Evolutionary conservation across 1,140 invertebrate species (phyloP).

Genomic region (Mycetomoellerius zeteki): DNA sequence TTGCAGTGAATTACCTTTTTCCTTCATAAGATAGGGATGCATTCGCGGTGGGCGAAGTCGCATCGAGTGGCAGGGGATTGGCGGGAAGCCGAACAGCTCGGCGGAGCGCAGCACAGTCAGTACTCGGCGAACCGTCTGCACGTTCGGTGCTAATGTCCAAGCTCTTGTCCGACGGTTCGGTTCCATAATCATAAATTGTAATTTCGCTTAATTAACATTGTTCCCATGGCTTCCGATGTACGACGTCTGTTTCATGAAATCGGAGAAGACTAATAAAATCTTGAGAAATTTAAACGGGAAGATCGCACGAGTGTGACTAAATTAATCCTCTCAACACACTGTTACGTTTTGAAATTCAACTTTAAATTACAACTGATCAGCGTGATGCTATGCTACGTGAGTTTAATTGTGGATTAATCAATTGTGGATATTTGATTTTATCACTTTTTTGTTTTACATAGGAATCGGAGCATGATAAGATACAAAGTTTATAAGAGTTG

Average conservation of each 20-base stretch:
- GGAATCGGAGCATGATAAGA: not conserved
- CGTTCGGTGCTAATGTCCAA: conserved; percentile 73
- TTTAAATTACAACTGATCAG: conserved; percentile 2
- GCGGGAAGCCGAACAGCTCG: conserved; percentile 81
- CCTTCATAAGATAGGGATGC: conserved; percentile 58
- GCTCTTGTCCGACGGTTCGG: not conserved
- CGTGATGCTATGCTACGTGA: conserved; percentile 82
- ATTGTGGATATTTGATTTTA: conserved; percentile 5
- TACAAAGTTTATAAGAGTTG: not conserved
- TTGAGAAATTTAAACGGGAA: conserved; percentile 8
- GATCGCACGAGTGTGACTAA: conserved; percentile 13
- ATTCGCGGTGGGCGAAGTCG: conserved; percentile 61
- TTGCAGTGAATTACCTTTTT: conserved; percentile 64
- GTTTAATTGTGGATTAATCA: conserved; percentile 61
- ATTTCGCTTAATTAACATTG: not conserved
- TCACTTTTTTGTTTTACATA: not conserved
- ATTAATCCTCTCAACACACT: not conserved
- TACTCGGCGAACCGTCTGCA: conserved; percentile 82
- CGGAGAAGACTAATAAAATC: not conserved
- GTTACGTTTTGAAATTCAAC: not conserved
- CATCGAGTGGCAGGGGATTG: conserved; percentile 74
- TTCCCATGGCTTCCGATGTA: not conserved
- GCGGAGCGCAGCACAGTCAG: conserved; percentile 81
- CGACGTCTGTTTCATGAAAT: not conserved
- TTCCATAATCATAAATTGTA: conserved; percentile 9